Conservation (phyloP, 2,888 invertebrate species). For the Athalia rosae region DNA sequence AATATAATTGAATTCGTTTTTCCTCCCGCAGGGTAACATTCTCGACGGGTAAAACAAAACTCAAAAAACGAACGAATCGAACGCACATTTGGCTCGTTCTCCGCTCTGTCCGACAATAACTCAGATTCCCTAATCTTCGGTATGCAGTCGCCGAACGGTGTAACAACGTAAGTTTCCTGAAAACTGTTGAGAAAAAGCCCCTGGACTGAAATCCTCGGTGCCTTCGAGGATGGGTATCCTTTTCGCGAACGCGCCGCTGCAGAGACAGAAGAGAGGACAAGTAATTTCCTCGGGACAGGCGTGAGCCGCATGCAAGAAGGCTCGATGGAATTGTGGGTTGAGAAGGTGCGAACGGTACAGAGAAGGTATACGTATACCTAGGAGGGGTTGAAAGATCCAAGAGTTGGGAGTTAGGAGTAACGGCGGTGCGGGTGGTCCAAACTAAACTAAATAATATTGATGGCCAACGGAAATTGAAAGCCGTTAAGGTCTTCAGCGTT, state of each 20-base stretch:
- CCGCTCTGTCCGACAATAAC: too few species aligned
- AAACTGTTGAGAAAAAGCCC: conserved; percentile 25
- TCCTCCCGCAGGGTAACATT: too few species aligned
- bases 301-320: conserved; percentile 70
- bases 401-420: conserved; percentile 32
- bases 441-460: conserved; percentile 74
- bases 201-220: background rate
- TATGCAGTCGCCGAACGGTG: background rate
- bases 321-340: conserved; percentile 46
- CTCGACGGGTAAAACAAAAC: too few species aligned
- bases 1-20: too few species aligned
- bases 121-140: too few species aligned
- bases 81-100: too few species aligned
- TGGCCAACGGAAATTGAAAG: conserved; percentile 74
- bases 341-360: conserved; percentile 13
- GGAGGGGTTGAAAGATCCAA: too few species aligned
- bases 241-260: conserved; percentile 49
- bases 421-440: conserved; percentile 57
- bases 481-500: conserved; percentile 70
- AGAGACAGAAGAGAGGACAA: conserved; percentile 62
- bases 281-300: conserved; percentile 72
- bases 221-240: conserved; percentile 41
- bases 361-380: background rate
- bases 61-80: too few species aligned
- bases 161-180: conserved; percentile 10